Evolutionary conservation across 2,113 vertebrate genomes (phyloP), one percentile per base, ranked within the genome.

Genomic region (Tinamus guttatus): DNA sequence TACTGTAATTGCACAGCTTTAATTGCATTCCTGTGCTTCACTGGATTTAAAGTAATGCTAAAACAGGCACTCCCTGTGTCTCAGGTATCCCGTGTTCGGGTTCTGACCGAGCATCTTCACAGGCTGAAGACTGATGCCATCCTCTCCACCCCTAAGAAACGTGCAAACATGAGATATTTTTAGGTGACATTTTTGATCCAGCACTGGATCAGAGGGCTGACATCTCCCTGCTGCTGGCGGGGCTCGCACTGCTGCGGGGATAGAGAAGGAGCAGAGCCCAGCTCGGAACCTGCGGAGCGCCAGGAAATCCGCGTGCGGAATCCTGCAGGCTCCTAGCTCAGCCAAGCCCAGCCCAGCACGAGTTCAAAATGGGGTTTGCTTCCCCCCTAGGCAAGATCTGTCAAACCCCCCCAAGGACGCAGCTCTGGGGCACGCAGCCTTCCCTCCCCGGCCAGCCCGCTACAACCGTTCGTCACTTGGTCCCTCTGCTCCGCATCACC

Each of bases 401-500:
- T 32, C 11, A 19, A 62, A 59, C 9, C 30, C 20, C 20, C 0
- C 51, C 68, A 7, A 21, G 74, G 60, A 13, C 34, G 12, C 10
- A 8, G 34, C 14, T 1, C 70, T 2, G 0, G 2, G 43, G 62
- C 58, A 4, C 1, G 4, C 7, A 5, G 15, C 11, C 52, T 14
- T 38, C 58, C 74, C 49, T 21, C 4, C 19, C 87, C 3, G 7
- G 0, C 3, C n/a, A 77, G 71, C 85, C 9, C 45, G 56, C 40
- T 69, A 41, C 7, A 59, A 2, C 64, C 4, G 20, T 15, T 1
- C 3, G 59, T 58, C 60, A 3, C 41, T 21, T 1, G 1, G 4
- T 36, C 8, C 49, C 20, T n/a, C 12, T 3, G 22, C 2, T 4
- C 1, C 3, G 0, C 28, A 11, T 43, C 49, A 1, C 8, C 70